Evolutionary conservation across 2,113 vertebrate genomes (phyloP).

Genomic region (Heterochromis multidens): DNA sequence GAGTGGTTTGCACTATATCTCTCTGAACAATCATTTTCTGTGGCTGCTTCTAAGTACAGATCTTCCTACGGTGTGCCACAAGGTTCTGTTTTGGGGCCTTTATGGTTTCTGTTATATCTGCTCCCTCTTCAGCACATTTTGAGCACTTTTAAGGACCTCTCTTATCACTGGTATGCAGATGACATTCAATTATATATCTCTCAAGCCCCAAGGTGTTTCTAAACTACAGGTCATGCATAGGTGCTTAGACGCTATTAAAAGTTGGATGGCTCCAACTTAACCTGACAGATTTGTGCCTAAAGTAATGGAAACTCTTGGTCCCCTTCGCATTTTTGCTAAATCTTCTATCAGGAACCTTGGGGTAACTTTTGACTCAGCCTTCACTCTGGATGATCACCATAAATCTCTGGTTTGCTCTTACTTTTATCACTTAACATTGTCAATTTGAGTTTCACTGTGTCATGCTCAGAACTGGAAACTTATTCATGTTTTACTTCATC

Average conservation of each 20-base stretch:
- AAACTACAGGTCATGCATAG: background rate
- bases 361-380: no score
- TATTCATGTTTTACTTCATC: background rate
- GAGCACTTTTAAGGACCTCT: background rate
- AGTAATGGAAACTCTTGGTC: background rate
- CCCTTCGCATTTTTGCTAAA: no score
- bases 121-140: background rate
- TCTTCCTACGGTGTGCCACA: background rate
- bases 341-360: no score
- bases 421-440: no score
- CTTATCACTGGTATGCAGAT: background rate
- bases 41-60: background rate
- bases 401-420: no score
- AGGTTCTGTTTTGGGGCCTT: background rate
- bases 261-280: background rate
- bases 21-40: no score
- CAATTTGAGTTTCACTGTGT: background rate
- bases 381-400: no score
- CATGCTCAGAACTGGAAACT: rapidly evolving
- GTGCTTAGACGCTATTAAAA: background rate
- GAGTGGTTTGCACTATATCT: no score
- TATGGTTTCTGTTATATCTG: background rate
- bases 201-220: background rate
- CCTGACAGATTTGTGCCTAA: background rate
- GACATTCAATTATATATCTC: background rate